Evolutionary conservation across 2,888 invertebrate species (phyloP), one percentile per base, ranked within the genome.

Genomic region (Andrena praecox): DNA sequence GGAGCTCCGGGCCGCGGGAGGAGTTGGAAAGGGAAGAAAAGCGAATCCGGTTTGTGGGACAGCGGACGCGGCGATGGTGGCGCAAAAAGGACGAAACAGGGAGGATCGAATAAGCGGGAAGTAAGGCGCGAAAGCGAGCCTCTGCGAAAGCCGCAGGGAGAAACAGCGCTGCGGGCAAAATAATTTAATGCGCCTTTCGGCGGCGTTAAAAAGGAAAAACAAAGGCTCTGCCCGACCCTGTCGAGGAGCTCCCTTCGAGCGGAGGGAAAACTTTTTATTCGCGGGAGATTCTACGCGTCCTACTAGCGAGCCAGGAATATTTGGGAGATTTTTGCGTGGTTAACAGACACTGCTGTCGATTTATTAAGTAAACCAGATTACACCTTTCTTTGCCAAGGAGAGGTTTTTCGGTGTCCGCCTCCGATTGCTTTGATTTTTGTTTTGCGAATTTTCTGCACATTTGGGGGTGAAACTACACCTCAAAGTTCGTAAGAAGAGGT

Each of bases 71-170:
- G 70, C 48, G 62, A 60, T 66, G 62, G 70, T 35, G 56, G 29
- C 16, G 63, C 35, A 69, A 73, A 42, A 69, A 80, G 77, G 77
- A 84, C 56, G 67, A 73, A 72, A 82, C 82, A 75, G 83, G 83
- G 77, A 76, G 70, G 80, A 85, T 85, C 78, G 85, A 85, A 83
- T 85, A 73, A 71, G 62, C 62, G 74, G 56, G 59, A 75, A 67
- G 66, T 62, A 71, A 82, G 74, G 75, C 70, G 82, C 74, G 82
- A 80, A 80, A 74, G 54, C 54, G 59, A 59, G 60, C 27, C 71
- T 33, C 12, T 20, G 33, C 50, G 29, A 52, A 66, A 72, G 77
- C 60, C 35, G 69, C 68, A 35, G 70, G 71, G 62, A 68, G 80
- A 82, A 67, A 82, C 71, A 77, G 52, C 59, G 68, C 33, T 27